These are phyloP conservation scores for Molossus molossus DNA, from an alignment of 2,797 vertebrate species.

Conservation along the genomic window DNA sequence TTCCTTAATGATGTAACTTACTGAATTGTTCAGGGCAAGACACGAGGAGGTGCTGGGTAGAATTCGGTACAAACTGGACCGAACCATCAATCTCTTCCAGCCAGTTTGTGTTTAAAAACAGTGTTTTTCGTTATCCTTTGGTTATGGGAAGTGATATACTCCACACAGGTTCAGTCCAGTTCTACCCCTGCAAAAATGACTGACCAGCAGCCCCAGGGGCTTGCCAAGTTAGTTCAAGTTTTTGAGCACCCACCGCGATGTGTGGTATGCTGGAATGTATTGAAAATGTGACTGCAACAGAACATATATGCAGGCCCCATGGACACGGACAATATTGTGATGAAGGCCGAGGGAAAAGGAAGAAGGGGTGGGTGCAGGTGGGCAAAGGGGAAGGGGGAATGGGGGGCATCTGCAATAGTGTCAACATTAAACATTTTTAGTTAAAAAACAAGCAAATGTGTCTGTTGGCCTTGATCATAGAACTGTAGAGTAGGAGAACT, in stretches of 20 bases:
- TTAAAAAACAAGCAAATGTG: not conserved
- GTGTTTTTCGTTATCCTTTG: constrained; percentile 26
- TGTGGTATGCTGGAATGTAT: not conserved
- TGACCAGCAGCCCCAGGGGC: not conserved
- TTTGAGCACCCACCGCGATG: not conserved
- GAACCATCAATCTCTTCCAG: not conserved
- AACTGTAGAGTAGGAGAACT: not conserved
- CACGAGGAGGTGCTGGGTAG: not conserved
- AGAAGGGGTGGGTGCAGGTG: not conserved
- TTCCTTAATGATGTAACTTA: not conserved
- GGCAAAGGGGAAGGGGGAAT: not conserved
- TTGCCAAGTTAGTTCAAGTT: not conserved
- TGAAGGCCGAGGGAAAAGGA: not conserved
- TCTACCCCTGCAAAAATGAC: not conserved
- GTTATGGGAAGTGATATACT: not conserved
- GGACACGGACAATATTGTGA: not conserved
- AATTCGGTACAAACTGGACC: constrained; percentile 27
- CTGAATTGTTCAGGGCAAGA: not conserved
- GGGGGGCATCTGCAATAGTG: not conserved
- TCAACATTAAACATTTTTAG: not conserved
- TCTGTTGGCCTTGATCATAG: not conserved
- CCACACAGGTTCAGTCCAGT: not conserved
- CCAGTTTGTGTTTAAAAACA: constrained; percentile 26
- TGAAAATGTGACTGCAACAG: not conserved
- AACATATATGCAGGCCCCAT: no score